Conservation (phyloP, 2,888 invertebrate species). For the Stenichneumon culpator region DNA sequence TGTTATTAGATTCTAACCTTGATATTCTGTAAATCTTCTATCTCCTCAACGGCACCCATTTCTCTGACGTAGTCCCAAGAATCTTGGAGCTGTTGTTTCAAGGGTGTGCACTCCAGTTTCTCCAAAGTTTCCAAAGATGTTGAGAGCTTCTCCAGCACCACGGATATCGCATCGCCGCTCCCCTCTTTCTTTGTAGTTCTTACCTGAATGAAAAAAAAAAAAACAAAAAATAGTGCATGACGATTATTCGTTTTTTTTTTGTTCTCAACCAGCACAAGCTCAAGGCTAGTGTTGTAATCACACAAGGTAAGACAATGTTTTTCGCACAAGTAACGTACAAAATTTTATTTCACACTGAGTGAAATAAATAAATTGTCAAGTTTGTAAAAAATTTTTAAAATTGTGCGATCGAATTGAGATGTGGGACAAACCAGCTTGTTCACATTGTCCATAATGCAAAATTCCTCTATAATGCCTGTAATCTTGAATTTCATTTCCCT, state of each 20-base stretch:
- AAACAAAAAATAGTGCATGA: no score
- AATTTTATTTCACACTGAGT: no score
- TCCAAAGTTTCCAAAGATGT: slow-evolving; percentile 77
- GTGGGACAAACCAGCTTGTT: slow-evolving; percentile 73
- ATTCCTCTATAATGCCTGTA: slow-evolving; percentile 75
- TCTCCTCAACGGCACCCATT: slow-evolving; percentile 81
- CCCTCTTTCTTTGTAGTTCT: neutral
- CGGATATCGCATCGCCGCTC: slow-evolving; percentile 65
- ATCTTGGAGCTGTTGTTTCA: slow-evolving; percentile 80
- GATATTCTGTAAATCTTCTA: slow-evolving; percentile 83
- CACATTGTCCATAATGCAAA: slow-evolving; percentile 74
- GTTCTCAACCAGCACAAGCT: no score
- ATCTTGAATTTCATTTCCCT: slow-evolving; percentile 78
- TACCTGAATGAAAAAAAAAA: slow-evolving; percentile 17
- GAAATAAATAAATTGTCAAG: neutral
- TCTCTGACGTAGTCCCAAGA: slow-evolving; percentile 80
- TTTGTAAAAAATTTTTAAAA: neutral
- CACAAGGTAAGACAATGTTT: no score
- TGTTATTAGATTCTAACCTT: slow-evolving; percentile 73
- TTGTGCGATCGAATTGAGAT: neutral
- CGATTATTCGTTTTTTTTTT: no score
- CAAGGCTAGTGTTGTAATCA: no score
- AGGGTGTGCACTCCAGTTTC: slow-evolving; percentile 76
- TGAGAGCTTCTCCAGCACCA: slow-evolving; percentile 75
- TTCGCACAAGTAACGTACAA: no score